phyloP scores from a whole-genome alignment of 2,888 invertebrate species.

The Idaea straminata region DNA sequence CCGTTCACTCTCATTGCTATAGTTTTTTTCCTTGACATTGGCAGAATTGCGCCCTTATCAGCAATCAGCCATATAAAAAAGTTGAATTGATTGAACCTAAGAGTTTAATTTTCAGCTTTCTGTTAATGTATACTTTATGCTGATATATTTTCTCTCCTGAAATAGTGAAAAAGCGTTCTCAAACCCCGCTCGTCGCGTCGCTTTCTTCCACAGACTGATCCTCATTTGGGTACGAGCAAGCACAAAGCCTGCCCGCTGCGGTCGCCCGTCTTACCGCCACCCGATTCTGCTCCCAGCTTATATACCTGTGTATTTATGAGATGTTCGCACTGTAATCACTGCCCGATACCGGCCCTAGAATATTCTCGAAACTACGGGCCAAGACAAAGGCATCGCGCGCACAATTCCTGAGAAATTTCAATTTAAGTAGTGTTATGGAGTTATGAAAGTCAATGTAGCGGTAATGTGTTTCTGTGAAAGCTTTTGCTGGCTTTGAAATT shows the following conservation, averaged over 20 bases:
- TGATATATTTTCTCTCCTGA: no score
- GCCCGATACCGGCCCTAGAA: conserved; percentile 18
- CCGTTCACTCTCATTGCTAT: no score
- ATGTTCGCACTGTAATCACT: conserved; percentile 39
- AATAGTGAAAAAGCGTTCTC: no score
- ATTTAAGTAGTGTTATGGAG: neutral
- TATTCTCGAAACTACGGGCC: conserved; percentile 16
- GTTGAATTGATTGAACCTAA: no score
- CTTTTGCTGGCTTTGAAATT: neutral
- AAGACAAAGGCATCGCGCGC: conserved; percentile 5
- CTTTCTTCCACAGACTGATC: conserved; percentile 22
- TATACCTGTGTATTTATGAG: conserved; percentile 40
- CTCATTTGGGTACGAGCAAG: conserved; percentile 61
- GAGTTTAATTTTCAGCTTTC: no score
- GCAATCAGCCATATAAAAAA: no score
- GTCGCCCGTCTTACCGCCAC: conserved; percentile 72
- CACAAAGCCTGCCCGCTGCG: conserved; percentile 76
- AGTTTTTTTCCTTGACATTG: no score
- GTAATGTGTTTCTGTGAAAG: neutral
- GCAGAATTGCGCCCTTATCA: no score
- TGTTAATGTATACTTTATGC: no score
- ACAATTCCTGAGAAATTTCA: neutral
- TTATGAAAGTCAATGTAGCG: neutral
- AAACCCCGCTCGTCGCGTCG: conserved; percentile 29
- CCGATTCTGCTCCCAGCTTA: conserved; percentile 53